Base-by-base conservation (phyloP, 2,113 vertebrate genomes). In the Boulengeromyrus knoepffleri region DNA sequence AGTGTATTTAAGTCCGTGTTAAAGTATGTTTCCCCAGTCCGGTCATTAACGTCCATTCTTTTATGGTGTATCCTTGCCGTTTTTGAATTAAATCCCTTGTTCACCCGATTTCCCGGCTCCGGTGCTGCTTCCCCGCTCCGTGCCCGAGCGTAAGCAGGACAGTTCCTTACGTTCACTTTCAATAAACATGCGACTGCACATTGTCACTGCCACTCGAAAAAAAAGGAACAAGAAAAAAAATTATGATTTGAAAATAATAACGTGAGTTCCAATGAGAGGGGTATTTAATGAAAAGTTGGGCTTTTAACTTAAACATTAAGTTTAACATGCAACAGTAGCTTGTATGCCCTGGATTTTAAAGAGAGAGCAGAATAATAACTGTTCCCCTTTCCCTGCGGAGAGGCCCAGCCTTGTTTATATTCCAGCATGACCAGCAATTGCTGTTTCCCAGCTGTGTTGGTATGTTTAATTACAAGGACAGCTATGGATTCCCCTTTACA, bases 401-500 rank as follows among this genome's bases (percentile, higher is more conserved):
- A 56, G 47, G 58, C 19, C 21, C 89, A 87, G 89, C 70, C 91
- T 89, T 88, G 88, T 70, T 88, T 93, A 94, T 93, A 92, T 88
- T 53, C 70, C 91, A 50, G 19, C 46, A 36, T 88, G 45, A 0
- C 24, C 86, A 47, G 84, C 88, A 24, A n/a, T 83, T 46, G 49
- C 94, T 92, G 50, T 95, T 92, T 89, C 90, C 85, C 83, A 93
- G 85, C 80, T 91, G 36, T 19, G 52, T 77, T 91, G 74, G 46
- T 56, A 87, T 58, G 47, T 83, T 88, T 88, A 88, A 88, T 77
- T 27, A 88, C 83, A 52, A 46, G 31, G 89, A 8, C 56, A 24
- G 24, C 45, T 31, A 58, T 53, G 27, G n/a, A 70, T 70, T 70
- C 42, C 52, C 50, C 42, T 17, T 24, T 19, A 80, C 31, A 83